phyloP scores from a whole-genome alignment of 2,888 invertebrate species.

The Elegia similella region DNA sequence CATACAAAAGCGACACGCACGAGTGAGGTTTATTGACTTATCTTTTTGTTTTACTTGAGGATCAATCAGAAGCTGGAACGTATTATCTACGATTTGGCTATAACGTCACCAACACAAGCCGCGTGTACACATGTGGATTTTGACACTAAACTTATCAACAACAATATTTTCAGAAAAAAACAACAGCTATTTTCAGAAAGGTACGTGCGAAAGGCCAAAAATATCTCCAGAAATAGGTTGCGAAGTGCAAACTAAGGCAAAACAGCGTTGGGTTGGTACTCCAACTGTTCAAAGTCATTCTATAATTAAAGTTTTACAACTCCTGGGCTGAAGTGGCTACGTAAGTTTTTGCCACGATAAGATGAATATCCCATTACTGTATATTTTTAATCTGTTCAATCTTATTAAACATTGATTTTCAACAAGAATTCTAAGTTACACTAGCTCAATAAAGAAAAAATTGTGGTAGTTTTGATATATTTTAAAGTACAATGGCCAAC shows the following conservation, averaged over 20 bases:
- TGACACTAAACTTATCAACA: not conserved
- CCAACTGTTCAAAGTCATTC: conserved; percentile 11
- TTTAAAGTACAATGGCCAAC: no score
- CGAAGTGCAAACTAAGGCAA: not conserved
- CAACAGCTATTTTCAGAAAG: not conserved
- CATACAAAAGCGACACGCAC: no score
- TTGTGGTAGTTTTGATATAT: no score
- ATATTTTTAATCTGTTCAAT: no score
- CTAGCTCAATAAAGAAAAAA: no score
- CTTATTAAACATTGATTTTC: no score
- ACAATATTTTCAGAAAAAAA: no score
- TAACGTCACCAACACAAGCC: not conserved
- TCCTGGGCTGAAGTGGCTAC: conserved; percentile 1
- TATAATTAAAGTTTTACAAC: conserved; percentile 9
- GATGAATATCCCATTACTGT: not conserved
- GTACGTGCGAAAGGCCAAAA: not conserved
- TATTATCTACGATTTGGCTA: no score
- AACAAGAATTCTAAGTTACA: no score
- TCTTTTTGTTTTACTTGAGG: no score
- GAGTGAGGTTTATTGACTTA: no score
- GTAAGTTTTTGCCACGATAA: not conserved
- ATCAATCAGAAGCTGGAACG: no score
- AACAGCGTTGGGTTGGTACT: not conserved
- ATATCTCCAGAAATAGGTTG: not conserved
- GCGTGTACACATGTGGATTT: not conserved